Evolutionary conservation across 2,113 vertebrate species (phyloP).

Genomic region (Sarotherodon lohbergeri): DNA sequence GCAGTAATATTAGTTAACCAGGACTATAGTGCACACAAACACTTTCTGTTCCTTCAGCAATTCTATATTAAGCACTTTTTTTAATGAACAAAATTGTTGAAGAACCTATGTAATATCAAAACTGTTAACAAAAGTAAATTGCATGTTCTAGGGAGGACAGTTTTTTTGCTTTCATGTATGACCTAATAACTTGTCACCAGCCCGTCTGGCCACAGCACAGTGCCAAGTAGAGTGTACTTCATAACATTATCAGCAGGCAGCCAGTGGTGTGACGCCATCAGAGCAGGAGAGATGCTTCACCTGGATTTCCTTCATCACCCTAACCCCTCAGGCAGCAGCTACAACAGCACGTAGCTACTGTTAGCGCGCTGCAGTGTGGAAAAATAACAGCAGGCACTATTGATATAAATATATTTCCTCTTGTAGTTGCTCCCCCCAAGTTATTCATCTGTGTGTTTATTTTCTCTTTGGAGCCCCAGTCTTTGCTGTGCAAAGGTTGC

Average conservation of each 20-base stretch:
- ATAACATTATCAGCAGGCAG: conserved; percentile 46
- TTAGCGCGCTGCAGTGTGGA: conserved; percentile 41
- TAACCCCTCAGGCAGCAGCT: conserved; percentile 28
- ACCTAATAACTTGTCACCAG: not conserved
- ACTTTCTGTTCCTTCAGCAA: not conserved
- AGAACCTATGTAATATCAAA: not conserved
- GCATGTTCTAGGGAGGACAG: not conserved
- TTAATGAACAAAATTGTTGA: not conserved
- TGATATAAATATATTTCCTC: conserved; percentile 77
- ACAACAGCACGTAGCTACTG: conserved; percentile 67
- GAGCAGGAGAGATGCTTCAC: conserved; percentile 45
- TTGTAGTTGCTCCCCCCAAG: conserved; percentile 35
- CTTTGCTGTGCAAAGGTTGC: conserved; percentile 70
- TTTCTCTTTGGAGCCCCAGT: conserved; percentile 47
- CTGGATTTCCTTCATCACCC: conserved; percentile 73
- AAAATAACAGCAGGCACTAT: conserved; percentile 67
- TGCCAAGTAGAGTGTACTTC: conserved; percentile 11
- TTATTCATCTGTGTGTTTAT: conserved; percentile 67
- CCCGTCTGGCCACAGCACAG: not conserved
- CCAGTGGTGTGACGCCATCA: conserved; percentile 45
- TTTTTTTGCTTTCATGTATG: not conserved
- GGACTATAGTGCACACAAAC: not conserved
- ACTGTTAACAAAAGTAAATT: not conserved
- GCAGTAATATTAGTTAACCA: not conserved
- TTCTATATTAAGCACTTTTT: not conserved